Evolutionary conservation across 2,797 vertebrate genomes (phyloP).

Genomic region (Dromococcyx pavoninus): DNA sequence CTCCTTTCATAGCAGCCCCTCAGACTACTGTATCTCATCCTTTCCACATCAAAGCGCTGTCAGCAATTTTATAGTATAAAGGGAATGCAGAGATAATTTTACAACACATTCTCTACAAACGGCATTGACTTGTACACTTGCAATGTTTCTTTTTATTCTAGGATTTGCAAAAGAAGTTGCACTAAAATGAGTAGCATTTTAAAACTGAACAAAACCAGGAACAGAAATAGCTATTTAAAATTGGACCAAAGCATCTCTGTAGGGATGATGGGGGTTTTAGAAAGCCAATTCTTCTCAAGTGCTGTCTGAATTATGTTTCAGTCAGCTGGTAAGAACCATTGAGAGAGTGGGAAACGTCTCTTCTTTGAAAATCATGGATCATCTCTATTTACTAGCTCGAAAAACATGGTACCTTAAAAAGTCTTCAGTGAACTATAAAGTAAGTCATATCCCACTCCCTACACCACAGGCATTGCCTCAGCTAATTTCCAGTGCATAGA

Average conservation of each 20-base stretch:
- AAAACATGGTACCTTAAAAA: not conserved
- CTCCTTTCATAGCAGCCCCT: conserved; percentile 40
- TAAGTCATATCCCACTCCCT: not conserved
- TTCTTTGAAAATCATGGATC: not conserved
- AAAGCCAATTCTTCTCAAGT: not conserved
- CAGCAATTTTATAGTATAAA: not conserved
- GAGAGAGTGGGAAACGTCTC: not conserved
- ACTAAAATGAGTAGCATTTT: not conserved
- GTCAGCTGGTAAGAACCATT: not conserved
- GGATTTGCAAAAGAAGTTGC: conserved; percentile 32
- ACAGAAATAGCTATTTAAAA: not conserved
- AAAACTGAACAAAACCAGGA: not conserved
- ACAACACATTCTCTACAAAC: conserved; percentile 42
- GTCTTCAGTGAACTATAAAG: not conserved
- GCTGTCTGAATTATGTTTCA: not conserved
- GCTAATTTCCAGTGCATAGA: not conserved
- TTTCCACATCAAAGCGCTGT: conserved; percentile 44
- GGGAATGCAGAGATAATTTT: conserved; percentile 29
- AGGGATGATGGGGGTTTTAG: not conserved
- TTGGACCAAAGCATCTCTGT: not conserved
- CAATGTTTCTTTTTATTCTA: conserved; percentile 22
- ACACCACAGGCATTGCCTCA: not conserved
- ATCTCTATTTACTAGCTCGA: not conserved
- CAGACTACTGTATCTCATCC: conserved; percentile 33
- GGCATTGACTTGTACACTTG: conserved; percentile 16